phyloP scores from a whole-genome alignment of 2,888 invertebrate genomes.

The Anaspis maculata region DNA sequence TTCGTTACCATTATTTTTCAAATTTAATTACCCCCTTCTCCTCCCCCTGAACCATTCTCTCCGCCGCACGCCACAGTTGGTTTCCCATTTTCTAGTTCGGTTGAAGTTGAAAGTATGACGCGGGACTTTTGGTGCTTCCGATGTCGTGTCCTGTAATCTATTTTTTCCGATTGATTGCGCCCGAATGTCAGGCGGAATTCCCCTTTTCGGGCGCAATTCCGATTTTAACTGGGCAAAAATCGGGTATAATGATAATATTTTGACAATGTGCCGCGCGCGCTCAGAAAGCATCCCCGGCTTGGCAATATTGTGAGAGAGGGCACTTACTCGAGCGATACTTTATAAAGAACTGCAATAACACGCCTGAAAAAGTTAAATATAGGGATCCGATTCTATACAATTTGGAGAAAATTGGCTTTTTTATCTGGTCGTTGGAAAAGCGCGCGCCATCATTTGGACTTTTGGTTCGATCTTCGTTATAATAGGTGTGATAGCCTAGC shows the following conservation, averaged over 20 bases:
- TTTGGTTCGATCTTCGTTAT: slow-evolving; percentile 5
- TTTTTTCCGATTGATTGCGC: slow-evolving; percentile 10
- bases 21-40: no score
- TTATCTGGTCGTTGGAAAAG: slow-evolving; percentile 4
- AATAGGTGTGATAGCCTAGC: no score
- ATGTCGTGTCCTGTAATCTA: slow-evolving; percentile 10
- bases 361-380: slow-evolving; percentile 27
- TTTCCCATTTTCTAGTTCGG: slow-evolving; percentile 9
- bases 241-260: slow-evolving; percentile 11
- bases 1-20: no score
- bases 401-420: slow-evolving; percentile 13
- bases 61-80: no score
- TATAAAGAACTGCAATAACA: slow-evolving; percentile 24
- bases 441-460: slow-evolving; percentile 1
- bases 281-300: slow-evolving; percentile 5
- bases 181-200: slow-evolving; percentile 5
- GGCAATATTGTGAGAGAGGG: slow-evolving; percentile 15
- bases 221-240: slow-evolving; percentile 8
- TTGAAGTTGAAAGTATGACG: slow-evolving; percentile 6
- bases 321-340: slow-evolving; percentile 14
- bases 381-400: no score
- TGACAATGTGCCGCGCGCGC: slow-evolving; percentile 5
- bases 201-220: no score
- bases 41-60: no score
- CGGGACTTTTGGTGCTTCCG: no score